These are phyloP conservation scores for Tribolium castaneum DNA, from an alignment of 1,140 invertebrate genomes.

Conservation along the genomic window DNA sequence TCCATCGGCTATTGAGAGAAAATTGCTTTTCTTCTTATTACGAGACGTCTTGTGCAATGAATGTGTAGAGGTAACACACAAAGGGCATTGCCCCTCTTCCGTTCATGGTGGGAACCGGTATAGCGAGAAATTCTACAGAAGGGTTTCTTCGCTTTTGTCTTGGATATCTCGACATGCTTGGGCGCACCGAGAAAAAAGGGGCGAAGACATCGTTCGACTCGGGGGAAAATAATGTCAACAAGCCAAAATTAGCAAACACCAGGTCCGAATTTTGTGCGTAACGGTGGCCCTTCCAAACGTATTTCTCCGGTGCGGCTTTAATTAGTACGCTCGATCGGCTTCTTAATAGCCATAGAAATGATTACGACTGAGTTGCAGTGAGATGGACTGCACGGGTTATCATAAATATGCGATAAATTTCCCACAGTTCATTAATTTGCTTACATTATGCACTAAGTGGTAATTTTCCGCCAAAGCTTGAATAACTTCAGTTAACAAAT, in stretches of 20 bases:
- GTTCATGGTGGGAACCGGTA: constrained; percentile 43
- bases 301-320: not conserved
- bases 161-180: constrained; percentile 30
- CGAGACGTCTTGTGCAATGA: constrained; percentile 4
- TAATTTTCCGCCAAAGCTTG: not conserved
- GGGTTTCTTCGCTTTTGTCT: constrained; percentile 48
- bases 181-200: constrained; percentile 39
- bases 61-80: constrained; percentile 30
- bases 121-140: constrained; percentile 32
- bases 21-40: constrained; percentile 24
- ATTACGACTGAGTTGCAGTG: not conserved
- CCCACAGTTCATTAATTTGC: not conserved
- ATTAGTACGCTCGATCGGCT: not conserved
- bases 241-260: constrained; percentile 3
- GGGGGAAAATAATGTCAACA: constrained; percentile 6
- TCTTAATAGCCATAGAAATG: not conserved
- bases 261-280: not conserved
- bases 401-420: not conserved
- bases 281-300: not conserved
- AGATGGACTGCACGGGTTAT: not conserved
- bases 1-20: constrained; percentile 13
- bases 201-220: not conserved
- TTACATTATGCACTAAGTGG: not conserved
- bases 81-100: constrained; percentile 46
- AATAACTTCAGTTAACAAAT: not conserved